Conservation (phyloP, 64 coral and sea anemone genomes). For the Stylophora pistillata region DNA sequence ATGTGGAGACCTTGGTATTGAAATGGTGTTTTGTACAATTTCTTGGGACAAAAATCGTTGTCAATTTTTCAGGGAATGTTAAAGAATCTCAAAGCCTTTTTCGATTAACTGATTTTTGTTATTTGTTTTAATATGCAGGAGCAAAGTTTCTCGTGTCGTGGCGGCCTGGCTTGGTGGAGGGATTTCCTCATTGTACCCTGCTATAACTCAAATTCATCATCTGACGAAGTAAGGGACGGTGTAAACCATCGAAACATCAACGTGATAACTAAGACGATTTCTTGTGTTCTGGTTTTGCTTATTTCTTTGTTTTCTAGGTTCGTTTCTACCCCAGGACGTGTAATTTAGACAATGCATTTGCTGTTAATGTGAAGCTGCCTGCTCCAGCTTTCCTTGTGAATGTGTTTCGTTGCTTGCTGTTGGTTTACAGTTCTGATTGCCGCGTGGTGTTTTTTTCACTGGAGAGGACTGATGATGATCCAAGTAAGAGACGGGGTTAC, state of each 20-base stretch:
- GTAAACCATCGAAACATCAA: background rate
- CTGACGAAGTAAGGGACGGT: conserved; percentile 66
- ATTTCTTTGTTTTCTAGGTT: conserved; percentile 59
- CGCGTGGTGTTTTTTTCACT: conserved; percentile 84
- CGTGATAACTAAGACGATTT: background rate
- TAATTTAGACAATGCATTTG: conserved; percentile 98
- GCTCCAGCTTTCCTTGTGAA: conserved; percentile 93
- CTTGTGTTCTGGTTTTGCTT: background rate
- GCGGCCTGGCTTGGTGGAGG: conserved; percentile 93
- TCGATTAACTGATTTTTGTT: no score
- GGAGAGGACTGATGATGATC: conserved; percentile 46
- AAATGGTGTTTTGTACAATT: no score
- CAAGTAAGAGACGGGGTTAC: conserved; percentile 9
- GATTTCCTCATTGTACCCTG: conserved; percentile 95
- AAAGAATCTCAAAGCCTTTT: no score
- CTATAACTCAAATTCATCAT: conserved; percentile 71
- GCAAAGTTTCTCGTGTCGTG: conserved; percentile 91
- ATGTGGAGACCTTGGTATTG: no score
- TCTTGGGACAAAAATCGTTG: no score
- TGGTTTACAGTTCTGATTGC: conserved; percentile 92
- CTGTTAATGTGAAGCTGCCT: conserved; percentile 71
- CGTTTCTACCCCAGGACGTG: conserved; percentile 89
- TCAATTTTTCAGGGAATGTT: no score
- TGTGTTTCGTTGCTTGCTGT: conserved; percentile 80
- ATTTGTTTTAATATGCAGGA: conserved; percentile 56